Base-by-base conservation (phyloP, 2,113 vertebrate species). In the Phylloscopus trochiloides region DNA sequence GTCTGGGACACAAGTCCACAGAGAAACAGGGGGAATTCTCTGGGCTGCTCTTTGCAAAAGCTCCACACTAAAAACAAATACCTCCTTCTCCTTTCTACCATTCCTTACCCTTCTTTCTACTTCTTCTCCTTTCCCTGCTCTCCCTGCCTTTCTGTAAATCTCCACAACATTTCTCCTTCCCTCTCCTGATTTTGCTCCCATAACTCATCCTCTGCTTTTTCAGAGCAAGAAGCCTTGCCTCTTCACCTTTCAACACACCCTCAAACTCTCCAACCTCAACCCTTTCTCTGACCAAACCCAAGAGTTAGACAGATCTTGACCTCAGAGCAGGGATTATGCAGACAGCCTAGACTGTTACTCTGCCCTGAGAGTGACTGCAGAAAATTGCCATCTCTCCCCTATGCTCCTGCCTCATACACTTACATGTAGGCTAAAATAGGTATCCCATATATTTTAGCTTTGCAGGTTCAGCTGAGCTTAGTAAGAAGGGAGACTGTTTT, bases 381-480 rank as follows among this genome's bases (percentile, higher is more conserved):
- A 85, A 92, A 95, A 83, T 90, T 65, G 26, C 51, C 19, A 19
- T 80, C 87, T 65, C 12, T 25, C 29, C 34, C 7, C 21, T 29
- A 8, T 48, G 40, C 58, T 97, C 84, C 55, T 68, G 57, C 47
- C 19, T 75, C 6, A 5, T 31, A 67, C 36, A 59, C 63, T 88
- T 80, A 87, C 62, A 90, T 34, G 34, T 91, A 66, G 54, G 76
- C 66, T 76, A 86, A 93, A 95, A 91, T 90, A 81, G 38, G 59
- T 90, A 95, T 74, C 62, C 45, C 50, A 32, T 83, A 19, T 40
- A 95, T 93, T 92, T 86, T 61, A 93, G 57, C 25, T 83, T 78
- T 91, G 42, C 51, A 88, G 74, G 66, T 87, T 79, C 61, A 86
- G 70, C 78, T 61, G 74, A 94, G 26, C 52, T 86, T 71, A 59